These are phyloP conservation scores for Drosophila kohkoa DNA, from an alignment of 1,140 invertebrate species.

Conservation along the genomic window DNA sequence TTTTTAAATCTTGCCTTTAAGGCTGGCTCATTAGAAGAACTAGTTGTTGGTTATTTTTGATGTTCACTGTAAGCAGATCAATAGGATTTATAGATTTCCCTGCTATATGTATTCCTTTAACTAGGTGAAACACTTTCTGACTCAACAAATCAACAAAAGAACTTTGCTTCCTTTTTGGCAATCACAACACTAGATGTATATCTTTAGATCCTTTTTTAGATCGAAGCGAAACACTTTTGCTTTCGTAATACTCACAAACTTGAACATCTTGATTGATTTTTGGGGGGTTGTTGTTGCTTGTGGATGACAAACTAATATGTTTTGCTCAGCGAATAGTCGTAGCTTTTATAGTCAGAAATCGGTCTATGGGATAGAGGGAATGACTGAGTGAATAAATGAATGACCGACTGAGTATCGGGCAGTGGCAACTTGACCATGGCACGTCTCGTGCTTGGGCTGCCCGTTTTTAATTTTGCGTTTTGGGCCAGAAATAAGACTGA, in stretches of 20 bases:
- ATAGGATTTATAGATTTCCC: too few relatives aligned
- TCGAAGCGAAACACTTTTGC: not conserved
- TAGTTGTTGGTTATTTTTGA: too few relatives aligned
- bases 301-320: conserved; percentile 73
- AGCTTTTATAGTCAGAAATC: conserved; percentile 65
- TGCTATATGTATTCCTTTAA: too few relatives aligned
- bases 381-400: not conserved
- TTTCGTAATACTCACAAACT: conserved; percentile 75
- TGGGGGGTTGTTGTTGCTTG: conserved; percentile 54
- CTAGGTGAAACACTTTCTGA: too few relatives aligned
- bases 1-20: too few relatives aligned
- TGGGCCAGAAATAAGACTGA: conserved; percentile 42
- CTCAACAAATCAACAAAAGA: too few relatives aligned
- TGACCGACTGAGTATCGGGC: conserved; percentile 7
- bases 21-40: too few relatives aligned
- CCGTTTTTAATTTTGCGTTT: conserved; percentile 67
- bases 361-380: not conserved
- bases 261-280: conserved; percentile 75
- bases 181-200: not conserved
- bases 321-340: conserved; percentile 26
- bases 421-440: conserved; percentile 54
- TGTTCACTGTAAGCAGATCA: too few relatives aligned
- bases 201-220: too few relatives aligned
- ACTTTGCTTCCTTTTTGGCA: not conserved
- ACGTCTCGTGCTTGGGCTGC: conserved; percentile 48